Conservation (phyloP, 2,888 invertebrate species). For the Nymphalis urticae region DNA sequence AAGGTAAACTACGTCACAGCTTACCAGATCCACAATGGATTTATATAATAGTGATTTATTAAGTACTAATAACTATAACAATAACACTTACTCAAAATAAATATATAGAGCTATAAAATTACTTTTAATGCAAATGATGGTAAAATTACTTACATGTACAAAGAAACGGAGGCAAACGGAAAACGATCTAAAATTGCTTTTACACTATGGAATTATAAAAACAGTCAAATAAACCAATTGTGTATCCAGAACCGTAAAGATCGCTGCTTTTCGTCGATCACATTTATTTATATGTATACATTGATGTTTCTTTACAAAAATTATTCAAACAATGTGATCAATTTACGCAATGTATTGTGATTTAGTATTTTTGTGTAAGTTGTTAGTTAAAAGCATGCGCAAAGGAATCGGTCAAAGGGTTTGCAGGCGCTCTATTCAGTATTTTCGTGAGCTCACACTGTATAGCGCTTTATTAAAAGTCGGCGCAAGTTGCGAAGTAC, state of each 20-base stretch:
- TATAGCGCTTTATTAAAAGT: not conserved
- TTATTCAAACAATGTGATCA: not conserved
- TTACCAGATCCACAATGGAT: too few relatives aligned
- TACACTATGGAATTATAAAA: constrained; percentile 11
- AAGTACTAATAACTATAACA: too few relatives aligned
- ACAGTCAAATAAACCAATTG: constrained; percentile 6
- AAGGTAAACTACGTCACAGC: too few relatives aligned
- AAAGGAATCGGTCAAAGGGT: constrained; percentile 2
- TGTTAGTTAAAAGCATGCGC: constrained; percentile 20
- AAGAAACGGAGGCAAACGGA: constrained; percentile 39
- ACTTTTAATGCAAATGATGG: constrained; percentile 12
- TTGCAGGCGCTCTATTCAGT: constrained; percentile 1
- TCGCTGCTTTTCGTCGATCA: not conserved
- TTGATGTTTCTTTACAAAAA: not conserved
- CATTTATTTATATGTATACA: not conserved
- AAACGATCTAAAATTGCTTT: constrained; percentile 38
- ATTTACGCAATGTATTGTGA: not conserved
- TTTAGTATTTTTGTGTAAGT: not conserved
- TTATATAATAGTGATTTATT: too few relatives aligned
- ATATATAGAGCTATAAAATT: constrained; percentile 7
- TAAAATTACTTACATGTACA: constrained; percentile 18
- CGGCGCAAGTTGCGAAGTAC: not conserved
- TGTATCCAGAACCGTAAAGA: not conserved
- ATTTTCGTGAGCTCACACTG: constrained; percentile 2
- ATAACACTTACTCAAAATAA: not conserved